These are phyloP conservation scores for Bagarius yarrelli DNA, from an alignment of 2,113 vertebrate genomes.

Conservation along the genomic window DNA sequence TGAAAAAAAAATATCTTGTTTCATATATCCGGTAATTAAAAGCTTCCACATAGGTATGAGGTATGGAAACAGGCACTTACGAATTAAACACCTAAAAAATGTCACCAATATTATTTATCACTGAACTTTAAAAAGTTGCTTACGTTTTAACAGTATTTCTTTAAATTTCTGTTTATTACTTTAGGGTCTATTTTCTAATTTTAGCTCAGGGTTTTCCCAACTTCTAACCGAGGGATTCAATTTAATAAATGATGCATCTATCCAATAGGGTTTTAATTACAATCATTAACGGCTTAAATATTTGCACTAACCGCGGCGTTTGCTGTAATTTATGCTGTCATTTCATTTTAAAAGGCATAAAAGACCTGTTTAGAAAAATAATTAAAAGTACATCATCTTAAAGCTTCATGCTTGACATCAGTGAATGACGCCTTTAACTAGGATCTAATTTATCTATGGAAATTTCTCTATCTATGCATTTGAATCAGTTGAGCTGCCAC, in stretches of 20 bases:
- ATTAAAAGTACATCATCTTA: not conserved
- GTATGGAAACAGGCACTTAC: not conserved
- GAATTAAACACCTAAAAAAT: not conserved
- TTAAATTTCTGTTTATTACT: not conserved
- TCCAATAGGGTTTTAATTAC: not conserved
- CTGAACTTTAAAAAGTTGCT: too few species aligned
- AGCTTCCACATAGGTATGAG: not conserved
- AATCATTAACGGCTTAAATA: conserved; percentile 14
- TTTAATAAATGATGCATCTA: conserved; percentile 21
- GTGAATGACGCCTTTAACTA: too few species aligned
- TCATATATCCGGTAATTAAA: not conserved
- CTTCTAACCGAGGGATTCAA: conserved; percentile 17
- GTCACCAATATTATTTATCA: too few species aligned
- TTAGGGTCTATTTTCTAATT: conserved; percentile 2
- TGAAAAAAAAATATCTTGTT: not conserved
- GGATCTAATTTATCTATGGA: not conserved
- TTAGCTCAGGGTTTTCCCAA: conserved; percentile 41
- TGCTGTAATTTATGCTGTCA: conserved; percentile 3
- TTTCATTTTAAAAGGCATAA: not conserved
- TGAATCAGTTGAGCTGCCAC: conserved; percentile 4
- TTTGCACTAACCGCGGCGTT: conserved; percentile 42
- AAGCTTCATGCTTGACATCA: not conserved
- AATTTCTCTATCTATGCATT: conserved; percentile 40
- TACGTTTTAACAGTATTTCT: not conserved
- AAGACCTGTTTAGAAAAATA: not conserved